These are phyloP conservation scores for Druon quercuslanigerum DNA, from an alignment of 1,140 invertebrate species.

Conservation along the genomic window DNA sequence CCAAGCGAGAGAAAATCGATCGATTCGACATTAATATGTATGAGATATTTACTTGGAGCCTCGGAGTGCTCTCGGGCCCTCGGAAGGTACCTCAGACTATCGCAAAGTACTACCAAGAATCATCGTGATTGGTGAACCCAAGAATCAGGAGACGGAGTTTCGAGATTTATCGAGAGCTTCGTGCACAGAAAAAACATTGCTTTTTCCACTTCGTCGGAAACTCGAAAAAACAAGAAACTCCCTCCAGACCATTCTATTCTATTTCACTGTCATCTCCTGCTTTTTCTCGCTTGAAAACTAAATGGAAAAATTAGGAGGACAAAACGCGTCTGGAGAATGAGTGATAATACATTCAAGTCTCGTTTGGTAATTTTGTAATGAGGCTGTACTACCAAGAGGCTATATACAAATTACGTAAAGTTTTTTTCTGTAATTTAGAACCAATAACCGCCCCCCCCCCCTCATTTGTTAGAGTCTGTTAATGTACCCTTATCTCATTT, in stretches of 20 bases:
- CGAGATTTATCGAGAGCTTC: slow-evolving; percentile 21
- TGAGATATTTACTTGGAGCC: slow-evolving; percentile 60
- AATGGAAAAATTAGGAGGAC: slow-evolving; percentile 1
- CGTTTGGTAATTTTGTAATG: slow-evolving; percentile 6
- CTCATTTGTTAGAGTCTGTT: too few relatives aligned
- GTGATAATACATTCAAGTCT: neutral
- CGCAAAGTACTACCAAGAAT: slow-evolving; percentile 16
- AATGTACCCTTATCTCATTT: too few relatives aligned
- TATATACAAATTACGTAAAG: too few relatives aligned
- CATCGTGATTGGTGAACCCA: slow-evolving; percentile 25
- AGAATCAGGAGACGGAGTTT: slow-evolving; percentile 18
- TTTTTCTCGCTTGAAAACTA: neutral
- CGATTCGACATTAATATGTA: slow-evolving; percentile 70
- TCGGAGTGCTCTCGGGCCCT: slow-evolving; percentile 13
- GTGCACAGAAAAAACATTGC: slow-evolving; percentile 11
- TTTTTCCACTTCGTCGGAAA: slow-evolving; percentile 1
- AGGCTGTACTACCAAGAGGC: neutral
- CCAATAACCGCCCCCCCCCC: neutral
- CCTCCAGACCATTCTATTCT: neutral
- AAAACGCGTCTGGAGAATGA: neutral
- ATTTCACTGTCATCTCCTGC: neutral
- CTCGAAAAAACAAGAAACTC: neutral
- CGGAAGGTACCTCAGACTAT: slow-evolving; percentile 10
- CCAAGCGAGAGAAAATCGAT: slow-evolving; percentile 61
- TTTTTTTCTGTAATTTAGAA: too few relatives aligned